phyloP scores from a whole-genome alignment of 2,113 vertebrate species.

The Stegostoma tigrinum region DNA sequence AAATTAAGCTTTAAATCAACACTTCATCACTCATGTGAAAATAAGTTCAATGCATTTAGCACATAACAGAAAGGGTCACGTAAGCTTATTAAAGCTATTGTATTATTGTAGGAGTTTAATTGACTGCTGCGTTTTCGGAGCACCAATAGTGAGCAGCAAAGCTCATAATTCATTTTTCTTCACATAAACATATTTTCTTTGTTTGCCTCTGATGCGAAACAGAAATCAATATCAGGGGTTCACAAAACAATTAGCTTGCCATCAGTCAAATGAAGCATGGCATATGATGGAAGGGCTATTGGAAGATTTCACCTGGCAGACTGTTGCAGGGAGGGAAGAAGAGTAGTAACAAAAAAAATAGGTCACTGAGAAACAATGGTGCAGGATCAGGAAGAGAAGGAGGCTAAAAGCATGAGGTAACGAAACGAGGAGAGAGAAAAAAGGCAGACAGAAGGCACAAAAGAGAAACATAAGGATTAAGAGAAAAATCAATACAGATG shows the following conservation, averaged over 20 bases:
- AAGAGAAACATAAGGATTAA: slow-evolving; percentile 37
- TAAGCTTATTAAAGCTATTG: slow-evolving; percentile 80
- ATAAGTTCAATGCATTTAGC: slow-evolving; percentile 85
- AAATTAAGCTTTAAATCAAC: slow-evolving; percentile 66
- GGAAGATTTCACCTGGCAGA: slow-evolving; percentile 42
- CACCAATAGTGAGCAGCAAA: slow-evolving; percentile 85
- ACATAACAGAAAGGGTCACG: slow-evolving; percentile 74
- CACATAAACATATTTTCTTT: slow-evolving; percentile 87
- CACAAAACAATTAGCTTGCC: slow-evolving; percentile 80
- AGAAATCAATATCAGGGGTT: slow-evolving; percentile 88
- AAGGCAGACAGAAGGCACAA: not conserved
- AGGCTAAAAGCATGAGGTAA: not conserved
- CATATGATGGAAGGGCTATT: slow-evolving; percentile 74
- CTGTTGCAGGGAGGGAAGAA: not conserved
- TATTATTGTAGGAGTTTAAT: slow-evolving; percentile 75
- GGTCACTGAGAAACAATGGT: not conserved
- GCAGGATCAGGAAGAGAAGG: not conserved
- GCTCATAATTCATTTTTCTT: slow-evolving; percentile 80
- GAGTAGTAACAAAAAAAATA: not conserved
- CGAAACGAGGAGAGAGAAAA: not conserved
- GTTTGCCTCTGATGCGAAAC: slow-evolving; percentile 79
- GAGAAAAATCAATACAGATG: slow-evolving; percentile 36
- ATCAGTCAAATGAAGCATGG: slow-evolving; percentile 74
- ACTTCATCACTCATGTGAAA: slow-evolving; percentile 72
- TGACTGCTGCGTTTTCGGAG: slow-evolving; percentile 75